Evolutionary conservation across 2,797 vertebrate genomes (phyloP), one percentile per base, ranked within the genome.

Genomic region (Nannoperca obscura): DNA sequence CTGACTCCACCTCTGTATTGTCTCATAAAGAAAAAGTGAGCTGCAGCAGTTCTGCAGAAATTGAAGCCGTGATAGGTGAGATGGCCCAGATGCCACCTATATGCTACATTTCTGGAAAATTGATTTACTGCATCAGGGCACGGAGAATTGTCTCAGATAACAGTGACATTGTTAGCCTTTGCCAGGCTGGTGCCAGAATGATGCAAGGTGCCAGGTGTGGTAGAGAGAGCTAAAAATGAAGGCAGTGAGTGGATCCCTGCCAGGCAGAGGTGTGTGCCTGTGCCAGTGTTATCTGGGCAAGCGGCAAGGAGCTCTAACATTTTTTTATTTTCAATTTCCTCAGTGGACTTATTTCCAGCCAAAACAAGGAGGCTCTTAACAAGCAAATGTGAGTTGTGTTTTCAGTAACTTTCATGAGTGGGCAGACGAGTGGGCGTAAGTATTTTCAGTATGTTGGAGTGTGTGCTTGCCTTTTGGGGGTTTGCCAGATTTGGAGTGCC

Each of bases 301-400:
- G 81, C 68, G 52, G 84, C 84, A 71, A 62, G 59, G 59, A 83
- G 67, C 74, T 80, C 54, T 78, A 88, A 59, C 71, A 80, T 89
- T 88, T 91, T 89, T 89, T 88, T 67, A 84, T 91, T 92, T 91
- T 83, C 81, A 85, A 69, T 89, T 90, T 90, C 74, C 86, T 85
- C 81, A 79, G 75, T 20, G 60, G 78, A 88, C 86, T 87, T 36
- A 71, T 87, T 88, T 52, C 40, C 75, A 81, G 89, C 83, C 82
- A 91, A 90, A 88, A 91, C 84, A 92, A 87, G 52, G 87, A 81
- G 78, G 82, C 89, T 90, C 84, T 90, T 90, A 86, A 90, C 82
- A 76, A 85, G 89, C 69, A 86, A 83, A 92, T 87, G 79, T 58
- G 83, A 85, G 82, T 67, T 86, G 81, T 84, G 72, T 86, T 90